These are phyloP conservation scores for Hyphantria cunea DNA, from an alignment of 1,140 invertebrate species.

Conservation along the genomic window DNA sequence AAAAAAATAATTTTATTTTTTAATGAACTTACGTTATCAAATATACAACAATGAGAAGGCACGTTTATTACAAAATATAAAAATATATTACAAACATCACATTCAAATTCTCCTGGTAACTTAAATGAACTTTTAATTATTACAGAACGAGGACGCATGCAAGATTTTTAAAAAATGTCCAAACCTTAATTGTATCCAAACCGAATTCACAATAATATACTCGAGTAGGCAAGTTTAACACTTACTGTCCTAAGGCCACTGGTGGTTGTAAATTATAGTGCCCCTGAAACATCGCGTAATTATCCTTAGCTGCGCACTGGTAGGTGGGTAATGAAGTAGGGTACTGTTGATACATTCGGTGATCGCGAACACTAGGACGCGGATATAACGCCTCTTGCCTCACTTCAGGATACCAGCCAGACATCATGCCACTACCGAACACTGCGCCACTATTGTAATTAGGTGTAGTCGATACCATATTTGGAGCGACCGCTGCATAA, in stretches of 20 bases:
- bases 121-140: conserved; percentile 16
- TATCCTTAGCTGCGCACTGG: conserved; percentile 76
- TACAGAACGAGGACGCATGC: conserved; percentile 18
- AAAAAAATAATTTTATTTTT: conserved; percentile 7
- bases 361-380: conserved; percentile 48
- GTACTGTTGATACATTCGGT: conserved; percentile 71
- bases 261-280: conserved; percentile 77
- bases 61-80: conserved; percentile 14
- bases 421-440: conserved; percentile 39
- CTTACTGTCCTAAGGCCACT: conserved; percentile 74
- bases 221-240: conserved; percentile 1
- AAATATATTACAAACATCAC: conserved; percentile 31
- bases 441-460: conserved; percentile 53
- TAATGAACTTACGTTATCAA: conserved; percentile 4
- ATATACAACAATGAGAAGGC: conserved; percentile 27
- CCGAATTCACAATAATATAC: background rate
- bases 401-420: conserved; percentile 61
- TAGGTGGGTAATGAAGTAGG: conserved; percentile 59
- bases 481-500: conserved; percentile 55
- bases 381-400: conserved; percentile 59
- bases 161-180: conserved; percentile 1
- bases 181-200: background rate
- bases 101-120: conserved; percentile 32
- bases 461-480: conserved; percentile 42
- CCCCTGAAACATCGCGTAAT: conserved; percentile 77